Percentiles rank a stretch among this genome's conserved stretches.
These are phyloP conservation scores for Scaptodrosophila latifasciaeformis DNA, from an alignment of 2,888 invertebrate genomes.

Conservation along the genomic window DNA sequence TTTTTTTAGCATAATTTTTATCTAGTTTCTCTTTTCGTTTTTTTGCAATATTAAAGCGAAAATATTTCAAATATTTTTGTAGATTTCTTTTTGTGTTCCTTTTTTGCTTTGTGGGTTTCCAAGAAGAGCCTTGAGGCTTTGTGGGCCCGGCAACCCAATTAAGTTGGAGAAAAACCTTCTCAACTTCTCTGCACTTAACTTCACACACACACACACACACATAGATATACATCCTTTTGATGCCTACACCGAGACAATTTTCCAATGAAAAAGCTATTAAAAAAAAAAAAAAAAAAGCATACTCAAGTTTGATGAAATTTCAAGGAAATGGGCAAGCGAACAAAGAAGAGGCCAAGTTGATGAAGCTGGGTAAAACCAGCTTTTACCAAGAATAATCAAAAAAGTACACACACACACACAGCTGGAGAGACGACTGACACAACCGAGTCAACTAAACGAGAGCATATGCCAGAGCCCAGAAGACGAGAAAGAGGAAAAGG, in stretches of 20 bases:
- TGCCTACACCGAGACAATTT: constrained; percentile 15
- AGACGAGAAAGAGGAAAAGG: constrained; percentile 22
- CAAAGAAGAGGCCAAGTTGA: constrained; percentile 15
- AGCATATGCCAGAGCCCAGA: constrained; percentile 4
- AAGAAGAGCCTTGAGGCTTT: too few species aligned
- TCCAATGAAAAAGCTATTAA: constrained; percentile 65
- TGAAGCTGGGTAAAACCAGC: constrained; percentile 65
- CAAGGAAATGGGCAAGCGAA: constrained; percentile 49
- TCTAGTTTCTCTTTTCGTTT: too few species aligned
- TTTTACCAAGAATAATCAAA: constrained; percentile 64
- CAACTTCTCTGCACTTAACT: too few species aligned
- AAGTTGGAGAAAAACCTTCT: too few species aligned
- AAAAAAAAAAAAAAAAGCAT: constrained; percentile 25
- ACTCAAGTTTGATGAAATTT: constrained; percentile 63
- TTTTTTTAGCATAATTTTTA: constrained; percentile 6
- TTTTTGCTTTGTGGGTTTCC: background rate
- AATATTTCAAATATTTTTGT: too few species aligned
- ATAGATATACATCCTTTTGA: too few species aligned
- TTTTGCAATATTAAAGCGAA: too few species aligned
- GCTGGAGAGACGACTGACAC: too few species aligned
- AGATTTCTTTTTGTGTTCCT: background rate
- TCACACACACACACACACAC: too few species aligned
- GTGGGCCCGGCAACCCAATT: too few species aligned
- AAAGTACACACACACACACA: constrained; percentile 27
- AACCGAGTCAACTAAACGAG: background rate